Conservation (phyloP, 2,797 vertebrate species). For the Pantherophis vulpinus region DNA sequence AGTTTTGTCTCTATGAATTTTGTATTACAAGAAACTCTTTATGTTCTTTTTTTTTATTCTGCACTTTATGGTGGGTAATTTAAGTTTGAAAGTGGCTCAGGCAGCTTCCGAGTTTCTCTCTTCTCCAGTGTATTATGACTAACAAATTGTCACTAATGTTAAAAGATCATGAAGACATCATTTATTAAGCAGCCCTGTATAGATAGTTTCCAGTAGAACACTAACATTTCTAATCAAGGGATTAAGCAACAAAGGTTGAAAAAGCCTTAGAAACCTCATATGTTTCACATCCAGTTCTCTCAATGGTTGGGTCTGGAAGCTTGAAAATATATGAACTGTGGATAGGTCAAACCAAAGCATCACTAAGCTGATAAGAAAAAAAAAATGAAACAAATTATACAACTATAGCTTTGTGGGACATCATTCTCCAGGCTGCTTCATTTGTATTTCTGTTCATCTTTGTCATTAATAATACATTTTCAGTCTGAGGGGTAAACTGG, state of each 20-base stretch:
- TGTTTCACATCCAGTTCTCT: background rate
- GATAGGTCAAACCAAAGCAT: background rate
- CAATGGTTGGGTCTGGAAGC: rapidly evolving
- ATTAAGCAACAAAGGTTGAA: background rate
- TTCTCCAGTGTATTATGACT: slow-evolving; percentile 63
- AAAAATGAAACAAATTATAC: background rate
- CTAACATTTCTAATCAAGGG: slow-evolving; percentile 18
- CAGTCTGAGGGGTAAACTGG: background rate
- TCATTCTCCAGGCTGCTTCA: background rate
- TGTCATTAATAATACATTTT: background rate
- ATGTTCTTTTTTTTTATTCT: slow-evolving; percentile 70
- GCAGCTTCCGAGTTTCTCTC: slow-evolving; percentile 63
- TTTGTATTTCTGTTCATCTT: background rate
- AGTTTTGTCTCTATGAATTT: slow-evolving; percentile 81
- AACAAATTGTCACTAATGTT: slow-evolving; percentile 72
- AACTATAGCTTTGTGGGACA: background rate
- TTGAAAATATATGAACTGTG: background rate
- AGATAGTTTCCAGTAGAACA: slow-evolving; percentile 43
- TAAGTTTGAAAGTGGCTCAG: slow-evolving; percentile 68
- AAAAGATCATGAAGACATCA: slow-evolving; percentile 69
- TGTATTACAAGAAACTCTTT: slow-evolving; percentile 77
- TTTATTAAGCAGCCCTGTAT: slow-evolving; percentile 63
- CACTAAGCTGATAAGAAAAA: background rate
- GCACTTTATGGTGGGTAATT: slow-evolving; percentile 75
- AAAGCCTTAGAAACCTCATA: background rate